phyloP scores from a whole-genome alignment of 2,888 invertebrate species.

The Agriopis leucophaearia region DNA sequence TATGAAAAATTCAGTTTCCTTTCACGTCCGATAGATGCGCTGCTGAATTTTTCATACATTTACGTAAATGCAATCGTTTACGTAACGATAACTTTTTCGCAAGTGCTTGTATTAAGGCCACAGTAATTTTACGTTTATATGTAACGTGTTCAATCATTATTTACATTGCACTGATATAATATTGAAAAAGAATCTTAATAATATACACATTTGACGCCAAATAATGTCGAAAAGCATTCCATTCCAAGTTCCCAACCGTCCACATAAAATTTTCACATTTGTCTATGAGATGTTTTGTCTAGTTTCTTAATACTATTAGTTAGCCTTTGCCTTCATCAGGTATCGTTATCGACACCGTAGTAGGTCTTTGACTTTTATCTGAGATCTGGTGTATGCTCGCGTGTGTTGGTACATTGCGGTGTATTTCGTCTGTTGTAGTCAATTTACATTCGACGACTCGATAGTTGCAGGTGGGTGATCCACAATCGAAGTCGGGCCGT shows the following conservation, averaged over 20 bases:
- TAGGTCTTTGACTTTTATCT: slow-evolving; percentile 64
- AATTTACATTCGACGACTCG: slow-evolving; percentile 81
- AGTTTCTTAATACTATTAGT: slow-evolving; percentile 46
- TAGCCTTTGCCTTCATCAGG: slow-evolving; percentile 86
- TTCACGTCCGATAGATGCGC: too few relatives aligned
- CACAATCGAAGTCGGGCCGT: slow-evolving; percentile 77
- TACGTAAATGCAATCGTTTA: too few relatives aligned
- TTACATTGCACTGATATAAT: slow-evolving; percentile 26
- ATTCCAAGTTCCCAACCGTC: slow-evolving; percentile 47
- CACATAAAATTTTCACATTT: slow-evolving; percentile 53
- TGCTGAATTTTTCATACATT: too few relatives aligned
- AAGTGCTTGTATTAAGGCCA: too few relatives aligned
- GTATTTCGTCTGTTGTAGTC: slow-evolving; percentile 78
- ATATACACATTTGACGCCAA: slow-evolving; percentile 48
- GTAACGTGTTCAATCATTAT: slow-evolving; percentile 17
- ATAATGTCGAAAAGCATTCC: slow-evolving; percentile 49
- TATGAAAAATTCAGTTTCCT: too few relatives aligned
- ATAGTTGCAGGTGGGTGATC: slow-evolving; percentile 77
- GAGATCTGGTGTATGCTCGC: slow-evolving; percentile 59
- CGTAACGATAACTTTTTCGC: too few relatives aligned
- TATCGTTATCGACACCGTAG: slow-evolving; percentile 87
- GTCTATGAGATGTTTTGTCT: slow-evolving; percentile 46
- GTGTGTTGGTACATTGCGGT: slow-evolving; percentile 57
- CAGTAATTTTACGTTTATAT: not conserved
- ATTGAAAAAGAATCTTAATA: slow-evolving; percentile 3